phyloP scores from a whole-genome alignment of 1,140 invertebrate genomes.

The Battus philenor region DNA sequence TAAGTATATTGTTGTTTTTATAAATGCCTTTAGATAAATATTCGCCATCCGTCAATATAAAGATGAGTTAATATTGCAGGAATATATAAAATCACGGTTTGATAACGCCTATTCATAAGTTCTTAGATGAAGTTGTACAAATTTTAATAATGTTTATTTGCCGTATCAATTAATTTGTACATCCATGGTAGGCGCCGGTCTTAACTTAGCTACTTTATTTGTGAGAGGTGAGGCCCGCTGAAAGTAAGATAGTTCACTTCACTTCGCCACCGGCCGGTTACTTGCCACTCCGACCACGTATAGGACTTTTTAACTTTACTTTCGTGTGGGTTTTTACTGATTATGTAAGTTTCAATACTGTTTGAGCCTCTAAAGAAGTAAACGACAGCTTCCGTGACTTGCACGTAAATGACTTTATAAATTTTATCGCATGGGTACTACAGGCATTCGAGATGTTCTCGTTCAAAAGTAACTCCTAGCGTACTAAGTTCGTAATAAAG shows the following conservation, averaged over 20 bases:
- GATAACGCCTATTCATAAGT: too few species aligned
- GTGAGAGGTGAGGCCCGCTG: constrained; percentile 45
- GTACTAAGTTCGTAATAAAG: too few species aligned
- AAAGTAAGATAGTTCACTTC: constrained; percentile 55
- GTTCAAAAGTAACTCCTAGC: too few species aligned
- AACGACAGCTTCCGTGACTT: constrained; percentile 20
- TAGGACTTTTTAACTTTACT: constrained; percentile 52
- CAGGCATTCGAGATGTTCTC: not conserved
- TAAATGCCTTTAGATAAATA: too few species aligned
- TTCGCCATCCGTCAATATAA: too few species aligned
- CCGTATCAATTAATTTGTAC: constrained; percentile 24
- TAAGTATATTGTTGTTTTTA: too few species aligned
- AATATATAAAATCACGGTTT: too few species aligned
- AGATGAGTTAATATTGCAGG: too few species aligned
- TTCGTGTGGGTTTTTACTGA: constrained; percentile 38
- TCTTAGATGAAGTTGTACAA: too few species aligned
- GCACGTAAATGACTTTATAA: constrained; percentile 1
- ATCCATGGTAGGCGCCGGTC: constrained; percentile 14
- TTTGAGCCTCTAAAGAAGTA: constrained; percentile 18
- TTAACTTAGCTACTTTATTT: constrained; percentile 58
- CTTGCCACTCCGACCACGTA: constrained; percentile 39
- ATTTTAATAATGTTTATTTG: too few species aligned
- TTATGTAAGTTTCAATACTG: constrained; percentile 24
- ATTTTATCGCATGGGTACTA: not conserved
- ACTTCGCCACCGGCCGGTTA: constrained; percentile 23